A percentile compares a stretch with the other conserved stretches of the same genome.
Evolutionary conservation across 2,888 invertebrate species (phyloP).

Genomic region (Nowickia ferox): DNA sequence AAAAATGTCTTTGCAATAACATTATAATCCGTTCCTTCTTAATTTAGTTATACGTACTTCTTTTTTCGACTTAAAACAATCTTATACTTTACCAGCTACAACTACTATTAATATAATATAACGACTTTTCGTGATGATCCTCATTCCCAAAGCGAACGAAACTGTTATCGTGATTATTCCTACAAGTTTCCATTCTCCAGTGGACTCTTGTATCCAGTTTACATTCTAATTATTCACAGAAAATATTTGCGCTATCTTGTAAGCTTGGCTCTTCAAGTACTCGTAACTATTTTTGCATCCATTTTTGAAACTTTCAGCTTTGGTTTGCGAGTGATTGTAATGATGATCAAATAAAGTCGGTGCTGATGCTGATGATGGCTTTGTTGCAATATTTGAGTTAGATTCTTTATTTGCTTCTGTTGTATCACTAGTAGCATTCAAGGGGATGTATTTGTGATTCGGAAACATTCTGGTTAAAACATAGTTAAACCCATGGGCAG

Average conservation of each 20-base stretch:
- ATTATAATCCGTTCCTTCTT: neutral
- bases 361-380: conserved; percentile 32
- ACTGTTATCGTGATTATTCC: neutral
- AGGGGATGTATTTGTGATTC: conserved; percentile 79
- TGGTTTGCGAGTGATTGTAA: conserved; percentile 66
- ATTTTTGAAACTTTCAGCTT: conserved; percentile 87
- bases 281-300: conserved; percentile 92
- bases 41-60: conserved; percentile 26
- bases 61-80: conserved; percentile 23
- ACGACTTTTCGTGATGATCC: neutral
- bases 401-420: conserved; percentile 50
- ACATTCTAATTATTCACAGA: conserved; percentile 82
- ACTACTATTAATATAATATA: conserved; percentile 24
- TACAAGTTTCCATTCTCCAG: neutral
- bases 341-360: conserved; percentile 13
- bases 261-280: conserved; percentile 87
- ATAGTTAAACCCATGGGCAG: conserved; percentile 92
- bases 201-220: neutral
- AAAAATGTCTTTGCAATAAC: conserved; percentile 20
- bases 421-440: conserved; percentile 22
- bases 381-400: conserved; percentile 19
- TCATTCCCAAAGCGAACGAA: conserved; percentile 6
- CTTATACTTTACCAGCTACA: conserved; percentile 40
- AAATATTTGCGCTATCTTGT: conserved; percentile 81
- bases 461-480: conserved; percentile 90